Conservation (phyloP, 2,113 vertebrate genomes). For the Cisticola juncidis region DNA sequence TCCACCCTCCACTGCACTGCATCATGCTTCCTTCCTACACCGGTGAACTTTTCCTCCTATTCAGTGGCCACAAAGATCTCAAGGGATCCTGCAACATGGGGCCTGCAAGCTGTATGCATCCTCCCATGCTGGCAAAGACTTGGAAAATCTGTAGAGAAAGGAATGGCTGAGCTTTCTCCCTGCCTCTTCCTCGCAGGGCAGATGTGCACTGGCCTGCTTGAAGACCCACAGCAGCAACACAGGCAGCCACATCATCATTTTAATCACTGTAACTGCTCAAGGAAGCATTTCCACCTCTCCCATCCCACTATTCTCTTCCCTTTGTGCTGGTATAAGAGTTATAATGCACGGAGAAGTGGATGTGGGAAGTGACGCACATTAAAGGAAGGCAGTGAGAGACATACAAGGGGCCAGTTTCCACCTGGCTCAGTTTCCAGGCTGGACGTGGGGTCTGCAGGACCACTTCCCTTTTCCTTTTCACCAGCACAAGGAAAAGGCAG, state of each 20-base stretch:
- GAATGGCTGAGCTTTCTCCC: not conserved
- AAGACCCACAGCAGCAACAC: not conserved
- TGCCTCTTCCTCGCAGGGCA: not conserved
- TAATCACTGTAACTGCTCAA: not conserved
- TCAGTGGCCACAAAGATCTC: not conserved
- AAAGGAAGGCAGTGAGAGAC: not conserved
- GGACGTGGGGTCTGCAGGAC: not conserved
- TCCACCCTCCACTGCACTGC: not conserved
- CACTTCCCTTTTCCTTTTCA: not conserved
- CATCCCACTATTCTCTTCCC: not conserved
- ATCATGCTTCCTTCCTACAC: conserved; percentile 27
- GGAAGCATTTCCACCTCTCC: not conserved
- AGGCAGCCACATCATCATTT: not conserved
- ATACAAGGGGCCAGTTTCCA: not conserved
- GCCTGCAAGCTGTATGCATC: fast-evolving
- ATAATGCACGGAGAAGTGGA: not conserved
- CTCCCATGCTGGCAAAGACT: not conserved
- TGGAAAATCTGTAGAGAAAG: not conserved
- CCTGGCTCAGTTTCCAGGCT: not conserved
- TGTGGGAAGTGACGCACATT: not conserved
- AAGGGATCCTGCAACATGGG: not conserved
- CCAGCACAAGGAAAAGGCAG: not conserved
- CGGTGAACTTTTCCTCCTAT: not conserved
- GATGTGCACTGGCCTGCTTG: not conserved
- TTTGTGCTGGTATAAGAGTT: not conserved